Conservation (phyloP, 2,888 invertebrate genomes). For the Dyspetes luteomarginatus region DNA sequence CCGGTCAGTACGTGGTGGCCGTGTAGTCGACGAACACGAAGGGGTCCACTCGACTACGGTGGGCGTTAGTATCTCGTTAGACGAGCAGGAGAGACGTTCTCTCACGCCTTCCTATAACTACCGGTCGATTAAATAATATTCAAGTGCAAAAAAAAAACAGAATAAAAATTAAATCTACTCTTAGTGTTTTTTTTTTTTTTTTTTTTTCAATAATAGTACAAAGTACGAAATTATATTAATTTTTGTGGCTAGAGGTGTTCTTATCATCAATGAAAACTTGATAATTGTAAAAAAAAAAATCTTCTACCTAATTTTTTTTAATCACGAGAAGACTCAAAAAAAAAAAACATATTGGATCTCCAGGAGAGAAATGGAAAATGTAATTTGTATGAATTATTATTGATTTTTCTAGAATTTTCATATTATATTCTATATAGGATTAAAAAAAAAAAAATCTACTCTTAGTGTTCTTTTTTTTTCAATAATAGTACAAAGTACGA, state of each 20-base stretch:
- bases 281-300: too few relatives aligned
- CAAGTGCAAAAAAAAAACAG: neutral
- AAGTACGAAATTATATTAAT: neutral
- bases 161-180: neutral
- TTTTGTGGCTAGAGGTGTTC: too few relatives aligned
- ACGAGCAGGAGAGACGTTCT: slow-evolving; percentile 55
- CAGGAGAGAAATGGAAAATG: too few relatives aligned
- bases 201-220: neutral
- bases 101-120: neutral
- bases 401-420: neutral
- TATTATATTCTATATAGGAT: too few relatives aligned
- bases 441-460: neutral
- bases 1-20: slow-evolving; percentile 15
- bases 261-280: too few relatives aligned
- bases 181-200: neutral
- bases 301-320: too few relatives aligned
- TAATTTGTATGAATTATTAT: neutral
- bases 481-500: neutral
- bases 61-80: slow-evolving; percentile 64
- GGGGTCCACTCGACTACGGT: slow-evolving; percentile 57
- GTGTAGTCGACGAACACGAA: too few relatives aligned
- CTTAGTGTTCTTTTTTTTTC: neutral
- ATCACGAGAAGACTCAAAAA: too few relatives aligned
- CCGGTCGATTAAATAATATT: slow-evolving; percentile 13
- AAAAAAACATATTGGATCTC: too few relatives aligned